Conservation (phyloP, 2,888 invertebrate genomes). For the Caenorhabditis plicata region DNA sequence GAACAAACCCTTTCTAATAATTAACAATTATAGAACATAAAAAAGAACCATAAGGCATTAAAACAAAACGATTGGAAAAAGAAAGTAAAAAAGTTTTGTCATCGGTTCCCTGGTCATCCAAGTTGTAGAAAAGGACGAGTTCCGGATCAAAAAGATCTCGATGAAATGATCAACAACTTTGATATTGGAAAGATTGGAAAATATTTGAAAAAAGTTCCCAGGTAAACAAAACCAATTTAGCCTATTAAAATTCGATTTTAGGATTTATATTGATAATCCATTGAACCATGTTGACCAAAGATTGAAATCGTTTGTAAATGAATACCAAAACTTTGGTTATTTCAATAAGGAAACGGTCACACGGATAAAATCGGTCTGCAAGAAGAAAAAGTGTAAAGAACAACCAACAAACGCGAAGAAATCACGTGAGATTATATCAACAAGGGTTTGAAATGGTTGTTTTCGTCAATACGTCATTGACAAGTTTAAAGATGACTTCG, state of each 20-base stretch:
- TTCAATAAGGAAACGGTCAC: constrained; percentile 9
- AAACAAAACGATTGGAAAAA: constrained; percentile 24
- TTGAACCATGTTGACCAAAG: constrained; percentile 22
- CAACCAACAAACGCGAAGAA: constrained; percentile 33
- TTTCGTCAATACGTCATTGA: not conserved
- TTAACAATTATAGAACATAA: no score
- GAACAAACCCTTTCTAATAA: no score
- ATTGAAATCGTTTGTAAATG: constrained; percentile 5
- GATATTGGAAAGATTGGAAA: constrained; percentile 25
- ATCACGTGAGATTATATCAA: constrained; percentile 21
- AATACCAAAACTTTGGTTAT: constrained; percentile 19
- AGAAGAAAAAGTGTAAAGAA: constrained; percentile 22
- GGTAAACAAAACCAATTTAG: not conserved
- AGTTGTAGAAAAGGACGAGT: constrained; percentile 32
- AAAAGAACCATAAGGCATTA: constrained; percentile 12
- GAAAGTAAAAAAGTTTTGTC: constrained; percentile 37
- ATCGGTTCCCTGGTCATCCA: constrained; percentile 43
- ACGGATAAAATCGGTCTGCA: constrained; percentile 25
- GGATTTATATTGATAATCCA: constrained; percentile 38
- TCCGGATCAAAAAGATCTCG: constrained; percentile 30
- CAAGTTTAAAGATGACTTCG: constrained; percentile 13
- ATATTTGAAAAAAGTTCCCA: constrained; percentile 34
- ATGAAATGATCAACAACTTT: constrained; percentile 26
- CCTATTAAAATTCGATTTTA: constrained; percentile 1
- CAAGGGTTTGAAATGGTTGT: constrained; percentile 15